Conservation (phyloP, 2,797 vertebrate genomes). For the Oreochromis mossambicus region DNA sequence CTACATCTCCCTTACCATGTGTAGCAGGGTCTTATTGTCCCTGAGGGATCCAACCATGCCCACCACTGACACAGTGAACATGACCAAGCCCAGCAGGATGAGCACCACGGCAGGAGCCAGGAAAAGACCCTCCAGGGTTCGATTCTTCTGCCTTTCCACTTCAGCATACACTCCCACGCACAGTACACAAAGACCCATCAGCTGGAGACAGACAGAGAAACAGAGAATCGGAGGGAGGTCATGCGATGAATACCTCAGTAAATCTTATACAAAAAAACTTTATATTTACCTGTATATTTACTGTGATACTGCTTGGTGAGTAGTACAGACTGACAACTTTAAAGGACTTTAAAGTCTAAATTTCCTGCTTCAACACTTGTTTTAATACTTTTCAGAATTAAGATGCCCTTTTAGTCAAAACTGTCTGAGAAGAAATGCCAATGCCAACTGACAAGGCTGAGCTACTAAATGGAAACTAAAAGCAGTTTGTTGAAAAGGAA, state of each 20-base stretch:
- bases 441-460: background rate
- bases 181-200: slow-evolving; percentile 84
- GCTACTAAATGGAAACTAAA: background rate
- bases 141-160: slow-evolving; percentile 86
- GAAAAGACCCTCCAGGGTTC: slow-evolving; percentile 87
- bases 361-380: background rate
- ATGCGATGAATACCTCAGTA: background rate
- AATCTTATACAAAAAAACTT: background rate
- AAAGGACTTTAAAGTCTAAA: background rate
- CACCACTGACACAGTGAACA: slow-evolving; percentile 86
- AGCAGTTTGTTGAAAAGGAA: background rate
- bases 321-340: background rate
- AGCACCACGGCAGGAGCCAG: slow-evolving; percentile 88
- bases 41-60: slow-evolving; percentile 89
- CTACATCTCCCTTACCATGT: slow-evolving; percentile 72
- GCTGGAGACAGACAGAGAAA: slow-evolving; percentile 48
- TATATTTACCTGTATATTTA: background rate
- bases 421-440: background rate
- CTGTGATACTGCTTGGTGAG: background rate
- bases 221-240: background rate
- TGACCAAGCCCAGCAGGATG: slow-evolving; percentile 84
- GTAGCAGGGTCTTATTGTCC: slow-evolving; percentile 86
- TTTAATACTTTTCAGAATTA: background rate
- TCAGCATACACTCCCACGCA: slow-evolving; percentile 88
- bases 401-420: background rate